A percentile compares a stretch with the other conserved stretches of the same genome.
These are phyloP conservation scores for Porites cylindrica DNA, from an alignment of 92 coral and sea anemone species.

Conservation along the genomic window DNA sequence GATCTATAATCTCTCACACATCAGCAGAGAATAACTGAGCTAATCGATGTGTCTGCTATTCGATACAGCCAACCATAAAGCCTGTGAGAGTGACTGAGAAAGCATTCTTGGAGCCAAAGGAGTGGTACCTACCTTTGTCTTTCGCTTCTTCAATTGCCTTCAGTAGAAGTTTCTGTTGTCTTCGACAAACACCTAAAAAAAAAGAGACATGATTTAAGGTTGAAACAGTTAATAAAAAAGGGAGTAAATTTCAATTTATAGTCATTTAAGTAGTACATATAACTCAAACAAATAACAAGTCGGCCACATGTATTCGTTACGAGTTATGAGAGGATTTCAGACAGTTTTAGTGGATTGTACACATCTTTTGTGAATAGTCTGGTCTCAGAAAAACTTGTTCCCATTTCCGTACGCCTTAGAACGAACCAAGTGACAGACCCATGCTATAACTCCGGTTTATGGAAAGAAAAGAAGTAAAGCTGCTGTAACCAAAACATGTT, in stretches of 20 bases:
- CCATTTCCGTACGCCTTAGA: neutral
- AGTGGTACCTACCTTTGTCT: constrained; percentile 68
- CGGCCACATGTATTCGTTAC: too few relatives aligned
- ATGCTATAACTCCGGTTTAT: neutral
- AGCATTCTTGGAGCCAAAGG: neutral
- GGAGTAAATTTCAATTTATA: neutral
- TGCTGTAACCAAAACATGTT: too few relatives aligned
- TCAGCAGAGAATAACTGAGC: too few relatives aligned
- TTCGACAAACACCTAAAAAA: constrained; percentile 84
- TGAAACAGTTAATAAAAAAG: neutral
- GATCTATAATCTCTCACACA: too few relatives aligned
- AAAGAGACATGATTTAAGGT: neutral
- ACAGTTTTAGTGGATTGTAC: too few relatives aligned
- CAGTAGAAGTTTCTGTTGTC: constrained; percentile 82
- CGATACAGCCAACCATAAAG: too few relatives aligned
- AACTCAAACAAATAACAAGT: neutral
- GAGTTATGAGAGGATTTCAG: too few relatives aligned
- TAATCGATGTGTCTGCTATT: too few relatives aligned
- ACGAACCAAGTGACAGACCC: neutral
- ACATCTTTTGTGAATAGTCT: too few relatives aligned
- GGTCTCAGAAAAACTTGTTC: neutral
- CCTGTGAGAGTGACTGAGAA: neutral
- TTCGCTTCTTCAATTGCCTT: constrained; percentile 78
- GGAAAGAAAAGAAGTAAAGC: neutral
- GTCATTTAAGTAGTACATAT: neutral